These are phyloP conservation scores for Esperia sulphurella DNA, from an alignment of 2,888 invertebrate genomes.

Conservation along the genomic window DNA sequence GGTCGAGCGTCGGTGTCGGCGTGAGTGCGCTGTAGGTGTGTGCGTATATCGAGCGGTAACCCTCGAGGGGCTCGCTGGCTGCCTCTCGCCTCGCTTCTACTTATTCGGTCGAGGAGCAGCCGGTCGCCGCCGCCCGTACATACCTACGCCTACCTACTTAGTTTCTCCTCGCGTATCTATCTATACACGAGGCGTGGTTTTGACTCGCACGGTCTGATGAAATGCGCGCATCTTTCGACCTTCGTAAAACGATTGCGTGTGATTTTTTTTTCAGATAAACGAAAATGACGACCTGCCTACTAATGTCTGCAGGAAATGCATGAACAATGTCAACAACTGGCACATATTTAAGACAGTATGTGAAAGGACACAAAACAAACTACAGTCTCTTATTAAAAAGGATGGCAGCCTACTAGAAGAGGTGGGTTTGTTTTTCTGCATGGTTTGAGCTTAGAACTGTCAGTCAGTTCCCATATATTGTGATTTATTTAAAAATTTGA, in stretches of 20 bases:
- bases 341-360: conserved; percentile 82
- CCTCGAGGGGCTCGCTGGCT: conserved; percentile 76
- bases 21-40: conserved; percentile 66
- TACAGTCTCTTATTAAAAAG: conserved; percentile 78
- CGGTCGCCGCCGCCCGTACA: conserved; percentile 64
- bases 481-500: conserved; percentile 36
- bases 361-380: conserved; percentile 82
- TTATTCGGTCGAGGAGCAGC: conserved; percentile 75
- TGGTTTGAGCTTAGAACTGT: conserved; percentile 55
- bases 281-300: conserved; percentile 82
- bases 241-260: conserved; percentile 65
- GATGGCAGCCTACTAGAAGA: conserved; percentile 76
- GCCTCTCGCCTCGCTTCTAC: conserved; percentile 77
- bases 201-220: conserved; percentile 69
- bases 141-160: conserved; percentile 75
- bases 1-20: conserved; percentile 71
- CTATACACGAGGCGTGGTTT: conserved; percentile 64
- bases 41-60: conserved; percentile 77
- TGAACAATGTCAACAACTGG: conserved; percentile 83
- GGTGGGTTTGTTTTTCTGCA: conserved; percentile 56
- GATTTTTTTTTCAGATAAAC: conserved; percentile 79
- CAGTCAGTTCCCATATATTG: conserved; percentile 38
- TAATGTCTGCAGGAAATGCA: conserved; percentile 82
- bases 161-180: conserved; percentile 73
- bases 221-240: conserved; percentile 64